These are phyloP conservation scores for Tridacna gigas DNA, from an alignment of 2,888 invertebrate genomes.

Conservation along the genomic window DNA sequence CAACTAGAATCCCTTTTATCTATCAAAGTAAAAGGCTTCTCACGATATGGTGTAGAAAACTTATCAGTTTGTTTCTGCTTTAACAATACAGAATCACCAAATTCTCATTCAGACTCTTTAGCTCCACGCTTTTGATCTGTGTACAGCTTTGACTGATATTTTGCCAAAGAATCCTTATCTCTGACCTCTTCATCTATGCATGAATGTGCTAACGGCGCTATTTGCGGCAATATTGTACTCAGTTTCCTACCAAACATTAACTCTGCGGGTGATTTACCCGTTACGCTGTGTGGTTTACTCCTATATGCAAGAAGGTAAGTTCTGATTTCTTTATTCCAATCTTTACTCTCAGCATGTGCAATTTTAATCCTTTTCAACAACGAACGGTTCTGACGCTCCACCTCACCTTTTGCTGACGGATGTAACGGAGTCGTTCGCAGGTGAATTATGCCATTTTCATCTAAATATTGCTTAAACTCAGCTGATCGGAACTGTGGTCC, in stretches of 20 bases:
- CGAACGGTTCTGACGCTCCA: constrained; percentile 62
- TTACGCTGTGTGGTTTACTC: constrained; percentile 55
- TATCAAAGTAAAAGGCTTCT: not conserved
- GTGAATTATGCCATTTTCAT: constrained; percentile 51
- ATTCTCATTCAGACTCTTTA: constrained; percentile 23
- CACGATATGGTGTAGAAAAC: not conserved
- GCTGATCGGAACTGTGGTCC: constrained; percentile 54
- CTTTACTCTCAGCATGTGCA: constrained; percentile 42
- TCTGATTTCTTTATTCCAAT: constrained; percentile 48
- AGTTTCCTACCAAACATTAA: constrained; percentile 56
- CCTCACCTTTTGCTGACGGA: constrained; percentile 62
- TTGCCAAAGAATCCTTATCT: constrained; percentile 27
- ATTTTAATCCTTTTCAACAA: constrained; percentile 64
- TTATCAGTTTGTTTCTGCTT: constrained; percentile 20
- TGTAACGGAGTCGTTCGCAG: constrained; percentile 46
- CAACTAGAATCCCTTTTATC: not conserved
- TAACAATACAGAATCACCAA: constrained; percentile 46
- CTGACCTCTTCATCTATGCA: constrained; percentile 32
- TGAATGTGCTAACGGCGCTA: not conserved
- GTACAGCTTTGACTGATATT: constrained; percentile 33
- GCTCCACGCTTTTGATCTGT: constrained; percentile 34
- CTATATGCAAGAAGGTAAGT: constrained; percentile 56
- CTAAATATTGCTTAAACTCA: constrained; percentile 44
- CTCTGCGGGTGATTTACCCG: constrained; percentile 51
- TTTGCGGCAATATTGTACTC: constrained; percentile 55